Percentiles rank a stretch among this genome's conserved stretches.
These are phyloP conservation scores for Drosophila mojavensis DNA, from an alignment of 1,140 invertebrate genomes.

Conservation along the genomic window DNA sequence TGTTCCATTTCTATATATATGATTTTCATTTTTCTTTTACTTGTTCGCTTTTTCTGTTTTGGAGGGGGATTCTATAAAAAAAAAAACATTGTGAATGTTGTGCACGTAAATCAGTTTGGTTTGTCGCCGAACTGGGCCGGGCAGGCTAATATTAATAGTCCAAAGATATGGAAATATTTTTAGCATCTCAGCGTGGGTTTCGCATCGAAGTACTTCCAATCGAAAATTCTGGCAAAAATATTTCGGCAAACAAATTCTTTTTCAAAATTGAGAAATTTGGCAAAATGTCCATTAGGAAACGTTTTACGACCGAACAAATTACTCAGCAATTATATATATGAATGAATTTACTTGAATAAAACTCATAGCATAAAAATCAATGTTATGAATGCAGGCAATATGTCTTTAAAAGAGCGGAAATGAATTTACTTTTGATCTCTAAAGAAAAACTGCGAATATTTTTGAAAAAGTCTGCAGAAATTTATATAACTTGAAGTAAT, in stretches of 20 bases:
- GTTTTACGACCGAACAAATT: slow-evolving; percentile 32
- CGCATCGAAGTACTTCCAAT: slow-evolving; percentile 22
- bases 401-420: too few species aligned
- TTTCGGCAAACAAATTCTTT: background rate
- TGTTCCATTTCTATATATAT: background rate
- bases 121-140: slow-evolving; percentile 50
- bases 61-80: slow-evolving; percentile 25
- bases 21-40: background rate
- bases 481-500: too few species aligned
- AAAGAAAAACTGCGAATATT: too few species aligned
- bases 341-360: background rate
- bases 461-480: too few species aligned
- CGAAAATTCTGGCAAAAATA: slow-evolving; percentile 42
- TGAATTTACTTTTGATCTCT: too few species aligned
- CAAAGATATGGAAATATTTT: slow-evolving; percentile 68
- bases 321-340: background rate
- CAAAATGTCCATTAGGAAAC: slow-evolving; percentile 18
- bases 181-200: slow-evolving; percentile 37
- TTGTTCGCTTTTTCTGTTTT: slow-evolving; percentile 36
- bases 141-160: slow-evolving; percentile 49
- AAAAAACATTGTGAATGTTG: slow-evolving; percentile 33
- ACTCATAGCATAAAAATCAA: background rate
- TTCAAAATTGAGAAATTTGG: background rate
- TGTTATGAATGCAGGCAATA: too few species aligned
- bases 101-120: slow-evolving; percentile 50